phyloP scores from a whole-genome alignment of 1,140 invertebrate species.

The Leptopilina clavipes region DNA sequence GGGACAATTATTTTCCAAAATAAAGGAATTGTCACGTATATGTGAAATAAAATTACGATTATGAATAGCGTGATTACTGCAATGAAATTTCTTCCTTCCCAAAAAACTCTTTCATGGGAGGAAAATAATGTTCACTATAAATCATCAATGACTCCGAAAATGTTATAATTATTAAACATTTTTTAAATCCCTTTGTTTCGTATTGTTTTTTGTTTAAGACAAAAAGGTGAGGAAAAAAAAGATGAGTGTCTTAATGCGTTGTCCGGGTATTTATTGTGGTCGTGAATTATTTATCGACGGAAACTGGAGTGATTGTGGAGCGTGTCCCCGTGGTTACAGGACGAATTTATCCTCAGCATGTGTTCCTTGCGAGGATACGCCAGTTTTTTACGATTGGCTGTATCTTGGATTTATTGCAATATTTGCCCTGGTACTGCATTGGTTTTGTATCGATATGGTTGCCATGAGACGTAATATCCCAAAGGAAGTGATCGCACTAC shows the following conservation, averaged over 20 bases:
- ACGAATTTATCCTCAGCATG: conserved; percentile 83
- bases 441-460: conserved; percentile 92
- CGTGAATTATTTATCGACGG: conserved; percentile 79
- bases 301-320: conserved; percentile 86
- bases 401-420: conserved; percentile 95
- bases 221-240: background rate
- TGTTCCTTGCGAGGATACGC: conserved; percentile 83
- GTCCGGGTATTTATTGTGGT: conserved; percentile 93
- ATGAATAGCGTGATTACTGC: no score
- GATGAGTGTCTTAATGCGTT: conserved; percentile 69
- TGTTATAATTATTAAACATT: no score
- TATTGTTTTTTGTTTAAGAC: background rate
- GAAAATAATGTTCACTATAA: no score
- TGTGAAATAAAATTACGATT: no score
- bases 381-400: conserved; percentile 93
- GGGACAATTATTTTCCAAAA: background rate
- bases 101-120: no score
- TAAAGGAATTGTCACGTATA: background rate
- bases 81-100: no score
- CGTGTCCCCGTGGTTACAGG: conserved; percentile 89
- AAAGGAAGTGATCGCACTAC: conserved; percentile 82
- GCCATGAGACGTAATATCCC: conserved; percentile 85
- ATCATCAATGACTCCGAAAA: no score
- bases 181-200: no score
- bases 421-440: conserved; percentile 89